Evolutionary conservation across 2,113 vertebrate species (phyloP), one percentile per base, ranked within the genome.

Genomic region (Phasianus colchicus): DNA sequence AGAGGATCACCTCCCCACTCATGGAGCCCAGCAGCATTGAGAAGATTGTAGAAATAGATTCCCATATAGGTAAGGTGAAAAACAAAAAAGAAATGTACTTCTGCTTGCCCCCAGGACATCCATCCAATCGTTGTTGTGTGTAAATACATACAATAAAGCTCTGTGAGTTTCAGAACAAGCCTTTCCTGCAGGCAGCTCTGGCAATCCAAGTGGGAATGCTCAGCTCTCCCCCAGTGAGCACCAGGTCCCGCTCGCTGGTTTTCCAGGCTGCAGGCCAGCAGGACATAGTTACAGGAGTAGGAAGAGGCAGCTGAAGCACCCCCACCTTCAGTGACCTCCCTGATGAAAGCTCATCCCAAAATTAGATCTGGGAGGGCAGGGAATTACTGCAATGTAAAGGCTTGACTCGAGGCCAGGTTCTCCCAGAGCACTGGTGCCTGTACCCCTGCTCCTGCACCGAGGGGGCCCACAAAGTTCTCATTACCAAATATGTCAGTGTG

Each of bases 11-110:
- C 22, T 99, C 99, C 38, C 99, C 99, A 0, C 98, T 99, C 45
- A 99, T 99, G 99, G 99, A 99, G 88, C 99, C 99, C 88, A 99
- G 98, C 98, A 99, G 99, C 98, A 99, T 99, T 25, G 99, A 99
- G 98, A 99, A 99, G 97, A 99, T 99, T 1, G 99, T 99, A 40
- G 99, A 99, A 96, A 99, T 99, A 3, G 99, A 99, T 96, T 98
- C 98, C 87, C 99, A 99, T 96, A 99, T 99, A 65, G 99, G 99
- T 99, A 93, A 97, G 95, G 75, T 86, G 50, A 18, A 36, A 36
- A 36, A 36, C 7, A 36, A 22, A 18, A 36, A 36, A 36, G 36
- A 36, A 22, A 18, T 3, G n/a, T 34, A 34, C 42, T 38, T 40
- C 34, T 86, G 9, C 32, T 54, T 32, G 34, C 22, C 21, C 60